A percentile compares a stretch with the other conserved stretches of the same genome.
Conservation (phyloP, 2,888 invertebrate genomes). For the Lasioglossum leucozonium region DNA sequence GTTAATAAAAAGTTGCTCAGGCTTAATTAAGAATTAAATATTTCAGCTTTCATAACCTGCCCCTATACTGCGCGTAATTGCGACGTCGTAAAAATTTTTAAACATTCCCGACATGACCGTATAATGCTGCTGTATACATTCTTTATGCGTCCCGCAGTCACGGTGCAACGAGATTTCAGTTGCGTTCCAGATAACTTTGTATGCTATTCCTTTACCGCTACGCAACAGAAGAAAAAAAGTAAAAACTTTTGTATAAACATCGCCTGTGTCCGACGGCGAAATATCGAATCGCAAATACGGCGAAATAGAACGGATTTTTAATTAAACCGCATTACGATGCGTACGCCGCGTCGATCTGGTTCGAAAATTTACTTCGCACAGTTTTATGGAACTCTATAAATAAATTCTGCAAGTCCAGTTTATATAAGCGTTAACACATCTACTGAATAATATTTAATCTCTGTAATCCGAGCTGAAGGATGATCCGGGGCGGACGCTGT, state of each 20-base stretch:
- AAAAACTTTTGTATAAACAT: not conserved
- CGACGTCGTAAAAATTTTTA: slow-evolving; percentile 1
- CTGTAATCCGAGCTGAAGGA: not conserved
- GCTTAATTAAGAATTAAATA: slow-evolving; percentile 13
- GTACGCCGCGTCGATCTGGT: no score
- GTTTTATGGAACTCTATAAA: not conserved
- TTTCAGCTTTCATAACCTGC: not conserved
- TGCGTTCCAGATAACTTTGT: not conserved
- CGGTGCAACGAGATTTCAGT: not conserved
- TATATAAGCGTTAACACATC: not conserved
- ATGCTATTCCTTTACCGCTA: not conserved
- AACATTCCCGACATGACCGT: not conserved
- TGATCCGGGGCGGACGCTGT: not conserved
- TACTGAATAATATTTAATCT: not conserved
- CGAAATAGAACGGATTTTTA: not conserved
- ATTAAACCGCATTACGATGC: not conserved
- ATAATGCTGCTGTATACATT: not conserved
- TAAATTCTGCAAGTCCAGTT: not conserved
- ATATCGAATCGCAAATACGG: not conserved
- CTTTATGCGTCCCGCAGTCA: not conserved
- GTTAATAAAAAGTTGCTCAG: slow-evolving; percentile 14
- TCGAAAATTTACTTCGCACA: not conserved
- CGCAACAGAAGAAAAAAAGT: not conserved
- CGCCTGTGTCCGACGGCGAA: not conserved
- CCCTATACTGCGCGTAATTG: not conserved